These are phyloP conservation scores for Nomada lathburiana DNA, from an alignment of 2,888 invertebrate species.

Conservation along the genomic window DNA sequence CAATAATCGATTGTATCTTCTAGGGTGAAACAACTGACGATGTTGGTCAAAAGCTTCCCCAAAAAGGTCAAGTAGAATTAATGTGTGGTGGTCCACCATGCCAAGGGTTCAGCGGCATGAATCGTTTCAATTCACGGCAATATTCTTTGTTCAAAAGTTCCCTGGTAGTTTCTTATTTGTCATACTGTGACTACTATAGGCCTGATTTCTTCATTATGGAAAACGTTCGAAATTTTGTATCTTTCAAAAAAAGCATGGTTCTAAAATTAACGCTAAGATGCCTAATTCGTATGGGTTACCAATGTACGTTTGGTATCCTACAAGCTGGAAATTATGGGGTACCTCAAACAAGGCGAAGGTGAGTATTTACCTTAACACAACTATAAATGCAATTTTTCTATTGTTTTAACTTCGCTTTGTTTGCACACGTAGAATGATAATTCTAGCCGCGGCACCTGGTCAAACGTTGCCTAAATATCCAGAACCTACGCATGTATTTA, in stretches of 20 bases:
- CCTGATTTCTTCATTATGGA: slow-evolving; percentile 94
- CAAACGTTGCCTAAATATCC: slow-evolving; percentile 90
- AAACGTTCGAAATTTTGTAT: slow-evolving; percentile 94
- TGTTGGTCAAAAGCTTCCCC: slow-evolving; percentile 87
- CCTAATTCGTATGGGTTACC: slow-evolving; percentile 93
- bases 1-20: slow-evolving; percentile 20
- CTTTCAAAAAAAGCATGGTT: slow-evolving; percentile 92
- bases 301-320: slow-evolving; percentile 93
- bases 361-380: slow-evolving; percentile 26
- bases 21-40: slow-evolving; percentile 85
- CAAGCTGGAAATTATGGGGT: slow-evolving; percentile 95
- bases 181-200: slow-evolving; percentile 94
- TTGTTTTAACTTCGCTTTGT: slow-evolving; percentile 18
- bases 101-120: slow-evolving; percentile 96
- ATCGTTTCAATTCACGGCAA: slow-evolving; percentile 93
- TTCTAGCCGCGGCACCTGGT: slow-evolving; percentile 93
- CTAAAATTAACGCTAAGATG: slow-evolving; percentile 91
- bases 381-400: background rate
- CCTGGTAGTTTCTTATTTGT: slow-evolving; percentile 91
- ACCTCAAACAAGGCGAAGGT: slow-evolving; percentile 91
- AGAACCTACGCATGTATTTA: slow-evolving; percentile 92
- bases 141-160: slow-evolving; percentile 95
- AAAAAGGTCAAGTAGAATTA: slow-evolving; percentile 92
- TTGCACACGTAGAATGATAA: slow-evolving; percentile 86
- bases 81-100: slow-evolving; percentile 95